Evolutionary conservation across 2,797 vertebrate genomes (phyloP), one percentile per base, ranked within the genome.

Genomic region (Sylvia borin): DNA sequence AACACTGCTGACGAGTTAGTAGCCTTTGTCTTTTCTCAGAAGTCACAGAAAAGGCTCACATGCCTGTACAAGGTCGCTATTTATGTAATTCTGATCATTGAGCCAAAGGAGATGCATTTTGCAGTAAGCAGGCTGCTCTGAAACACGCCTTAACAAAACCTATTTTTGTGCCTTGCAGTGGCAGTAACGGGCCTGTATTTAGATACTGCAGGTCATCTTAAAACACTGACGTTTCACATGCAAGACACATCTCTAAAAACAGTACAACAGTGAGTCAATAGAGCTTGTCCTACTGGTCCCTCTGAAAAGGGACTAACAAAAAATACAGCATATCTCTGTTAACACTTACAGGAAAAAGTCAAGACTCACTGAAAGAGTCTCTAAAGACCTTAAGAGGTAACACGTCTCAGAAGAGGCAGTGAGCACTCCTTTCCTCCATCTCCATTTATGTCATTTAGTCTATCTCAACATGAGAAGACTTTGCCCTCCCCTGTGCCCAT

Each of bases 381-480:
- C 24, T 6, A 25, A 61, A 77, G 53, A 42, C 24, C 10, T 2
- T 24, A 55, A n/a, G 34, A 48, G 51, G 16, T 15, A 45, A 36
- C 31, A 14, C 5, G 18, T 34, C 31, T 72, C 3, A 1, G 64
- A 42, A 68, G 42, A 15, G 38, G 40, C 45, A 47, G 19, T 1
- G 5, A 55, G 18, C 36, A 4, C n/a, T 32, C 27, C 58, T 45
- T n/a, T 71, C 16, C 72, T 20, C 5, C 20, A 29, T 25, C 40
- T 53, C 47, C 22, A 32, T 8, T 55, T 34, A 15, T 4, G 4
- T 58, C 22, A 24, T 3, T 68, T 43, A 34, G 51, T 12, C n/a
- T n/a, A 38, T 43, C 62, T 48, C 6, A 2, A 20, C 36, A 9
- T 0, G 0, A 8, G 2, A 3, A 47, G 27, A 47, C n/a, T 38